These are phyloP conservation scores for Petroica traversi DNA, from an alignment of 2,113 vertebrate species.

Conservation along the genomic window DNA sequence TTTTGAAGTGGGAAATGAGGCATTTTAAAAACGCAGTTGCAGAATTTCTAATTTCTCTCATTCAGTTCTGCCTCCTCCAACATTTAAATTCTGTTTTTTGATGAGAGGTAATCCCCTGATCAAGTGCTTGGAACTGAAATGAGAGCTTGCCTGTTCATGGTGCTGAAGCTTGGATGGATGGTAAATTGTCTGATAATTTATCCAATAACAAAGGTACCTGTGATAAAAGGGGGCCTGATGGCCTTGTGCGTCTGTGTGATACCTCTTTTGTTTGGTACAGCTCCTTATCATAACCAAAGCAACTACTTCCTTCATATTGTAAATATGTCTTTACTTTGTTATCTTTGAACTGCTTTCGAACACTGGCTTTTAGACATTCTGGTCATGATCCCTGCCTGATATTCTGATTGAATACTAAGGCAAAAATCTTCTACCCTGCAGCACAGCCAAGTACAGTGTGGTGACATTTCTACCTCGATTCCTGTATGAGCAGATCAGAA, in stretches of 20 bases:
- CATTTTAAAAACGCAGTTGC: neutral
- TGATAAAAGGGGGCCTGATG: neutral
- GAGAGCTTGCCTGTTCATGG: neutral
- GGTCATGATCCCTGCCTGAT: neutral
- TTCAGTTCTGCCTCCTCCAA: neutral
- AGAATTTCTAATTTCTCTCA: neutral
- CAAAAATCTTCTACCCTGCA: slow-evolving; percentile 54
- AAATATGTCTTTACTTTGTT: neutral
- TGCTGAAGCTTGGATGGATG: neutral
- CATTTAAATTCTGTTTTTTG: neutral
- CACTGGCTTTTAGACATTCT: neutral
- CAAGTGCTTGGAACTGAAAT: neutral
- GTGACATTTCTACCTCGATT: slow-evolving; percentile 98
- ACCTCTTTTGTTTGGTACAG: neutral
- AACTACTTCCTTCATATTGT: neutral
- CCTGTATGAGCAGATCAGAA: slow-evolving; percentile 98
- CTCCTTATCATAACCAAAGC: neutral
- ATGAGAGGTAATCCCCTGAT: neutral
- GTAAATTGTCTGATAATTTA: neutral
- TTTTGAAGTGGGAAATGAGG: neutral
- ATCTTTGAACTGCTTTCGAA: neutral
- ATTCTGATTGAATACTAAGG: neutral
- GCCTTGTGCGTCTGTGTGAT: neutral
- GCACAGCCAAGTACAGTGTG: slow-evolving; percentile 97
- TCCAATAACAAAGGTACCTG: neutral